A percentile compares a stretch with the other conserved stretches of the same genome.
Evolutionary conservation across 2,113 vertebrate genomes (phyloP).

Genomic region (Cardinalis cardinalis): DNA sequence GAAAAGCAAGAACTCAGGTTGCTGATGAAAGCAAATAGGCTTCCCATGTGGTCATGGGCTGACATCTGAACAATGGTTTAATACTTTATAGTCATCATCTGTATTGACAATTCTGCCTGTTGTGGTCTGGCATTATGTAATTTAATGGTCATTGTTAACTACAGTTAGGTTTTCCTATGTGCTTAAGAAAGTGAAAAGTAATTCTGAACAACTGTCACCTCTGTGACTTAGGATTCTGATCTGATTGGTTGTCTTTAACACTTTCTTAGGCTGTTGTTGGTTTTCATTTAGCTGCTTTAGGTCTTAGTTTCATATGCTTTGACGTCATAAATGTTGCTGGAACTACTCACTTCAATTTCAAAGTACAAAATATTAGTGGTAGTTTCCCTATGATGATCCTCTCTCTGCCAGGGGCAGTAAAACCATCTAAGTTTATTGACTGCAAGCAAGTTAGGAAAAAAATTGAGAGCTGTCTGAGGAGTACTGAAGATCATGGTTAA

Average conservation of each 20-base stretch:
- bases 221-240: not conserved
- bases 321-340: not conserved
- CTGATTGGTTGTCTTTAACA: not conserved
- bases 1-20: not conserved
- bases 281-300: not conserved
- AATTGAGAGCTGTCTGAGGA: fast-evolving
- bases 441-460: not conserved
- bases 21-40: not conserved
- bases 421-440: not conserved
- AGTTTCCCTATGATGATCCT: not conserved
- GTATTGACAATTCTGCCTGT: not conserved
- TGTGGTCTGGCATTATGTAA: not conserved
- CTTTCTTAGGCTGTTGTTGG: not conserved
- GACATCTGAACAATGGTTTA: not conserved
- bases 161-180: not conserved
- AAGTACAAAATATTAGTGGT: not conserved
- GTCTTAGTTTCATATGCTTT: not conserved
- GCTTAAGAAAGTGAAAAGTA: not conserved
- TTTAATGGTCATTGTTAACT: not conserved
- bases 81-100: not conserved
- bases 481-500: not conserved
- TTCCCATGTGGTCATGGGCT: not conserved
- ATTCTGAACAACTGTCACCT: not conserved
- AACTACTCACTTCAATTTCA: not conserved
- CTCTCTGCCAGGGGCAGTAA: not conserved